Evolutionary conservation across 92 coral and sea anemone genomes (phyloP), one percentile per base, ranked within the genome.

Genomic region (Micromussa lordhowensis): DNA sequence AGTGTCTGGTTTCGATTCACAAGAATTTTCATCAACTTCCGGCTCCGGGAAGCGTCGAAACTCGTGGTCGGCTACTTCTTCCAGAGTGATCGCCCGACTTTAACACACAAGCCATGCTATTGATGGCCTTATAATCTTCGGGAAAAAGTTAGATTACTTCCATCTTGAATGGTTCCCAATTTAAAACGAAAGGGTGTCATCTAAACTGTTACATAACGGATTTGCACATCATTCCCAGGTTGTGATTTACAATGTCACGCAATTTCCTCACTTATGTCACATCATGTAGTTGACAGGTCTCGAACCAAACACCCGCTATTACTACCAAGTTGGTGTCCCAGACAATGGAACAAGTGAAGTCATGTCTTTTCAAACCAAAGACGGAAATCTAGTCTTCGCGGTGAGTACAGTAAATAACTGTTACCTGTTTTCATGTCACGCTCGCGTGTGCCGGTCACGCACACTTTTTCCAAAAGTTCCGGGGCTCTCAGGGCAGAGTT

Each of bases 281-380:
- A 15, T 73, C 78, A 36, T 19, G 48, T 59, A 95, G 98, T 40
- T 95, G 85, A 95, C 98, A 32, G 95, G 92, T 1, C 89, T 95
- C 32, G 77, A 90, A 21, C 87, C 82, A 2, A 92, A 95, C 74
- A 85, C 94, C 4, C 87, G 80, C 49, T 95, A 95, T 69, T 95
- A 91, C 88, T 95, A 95, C 78, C 91, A 80, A 49, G 95, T 95
- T 73, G 98, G 98, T 30, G 93, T 84, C 51, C 86, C 92, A 16
- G 91, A 87, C 69, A 48, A 77, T 49, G 88, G 81, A 31, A 38
- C 76, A 1, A 95, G 96, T 79, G 95, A 93, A 34, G 91, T 92
- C 21, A 87, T 89, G 76, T 88, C 92, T 32, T 93, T 95, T 68
- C 78, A 87, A 22, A 95, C 95, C 61, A 82, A 87, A 76, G 98